Evolutionary conservation across 2,797 vertebrate genomes (phyloP).

Genomic region (Myiotriccus ornatus): DNA sequence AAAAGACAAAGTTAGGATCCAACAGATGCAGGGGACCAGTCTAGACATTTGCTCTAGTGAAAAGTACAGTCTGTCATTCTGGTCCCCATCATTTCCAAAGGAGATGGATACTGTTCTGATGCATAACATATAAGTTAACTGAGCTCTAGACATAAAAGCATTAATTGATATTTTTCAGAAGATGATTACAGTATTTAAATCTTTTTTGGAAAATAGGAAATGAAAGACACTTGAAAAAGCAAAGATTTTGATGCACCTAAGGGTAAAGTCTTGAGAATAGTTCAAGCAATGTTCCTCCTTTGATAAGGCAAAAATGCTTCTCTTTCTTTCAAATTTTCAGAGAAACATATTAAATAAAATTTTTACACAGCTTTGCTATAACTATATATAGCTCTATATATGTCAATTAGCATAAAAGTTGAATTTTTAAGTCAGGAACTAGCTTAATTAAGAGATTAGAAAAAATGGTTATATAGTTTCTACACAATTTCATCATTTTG

Average conservation of each 20-base stretch:
- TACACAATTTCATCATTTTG: neutral
- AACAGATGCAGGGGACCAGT: constrained; percentile 34
- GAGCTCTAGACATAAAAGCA: neutral
- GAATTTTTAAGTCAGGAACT: neutral
- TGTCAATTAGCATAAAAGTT: neutral
- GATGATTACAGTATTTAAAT: neutral
- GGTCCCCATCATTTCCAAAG: constrained; percentile 1
- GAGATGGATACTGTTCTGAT: neutral
- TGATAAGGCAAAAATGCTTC: neutral
- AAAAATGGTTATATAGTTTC: neutral
- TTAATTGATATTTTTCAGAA: constrained; percentile 30
- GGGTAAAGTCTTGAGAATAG: neutral
- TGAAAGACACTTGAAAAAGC: neutral
- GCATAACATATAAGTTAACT: neutral
- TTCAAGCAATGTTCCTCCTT: neutral
- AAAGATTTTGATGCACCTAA: neutral
- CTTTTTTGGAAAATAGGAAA: neutral
- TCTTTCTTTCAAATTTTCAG: neutral
- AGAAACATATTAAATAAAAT: neutral
- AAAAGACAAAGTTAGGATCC: constrained; percentile 27
- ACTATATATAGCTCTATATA: neutral
- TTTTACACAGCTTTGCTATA: neutral
- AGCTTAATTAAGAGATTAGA: neutral
- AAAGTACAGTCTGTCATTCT: constrained; percentile 24
- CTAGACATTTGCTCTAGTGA: constrained; percentile 18